Base-by-base conservation (phyloP, 2,113 vertebrate species). In the Prunella fulvescens region DNA sequence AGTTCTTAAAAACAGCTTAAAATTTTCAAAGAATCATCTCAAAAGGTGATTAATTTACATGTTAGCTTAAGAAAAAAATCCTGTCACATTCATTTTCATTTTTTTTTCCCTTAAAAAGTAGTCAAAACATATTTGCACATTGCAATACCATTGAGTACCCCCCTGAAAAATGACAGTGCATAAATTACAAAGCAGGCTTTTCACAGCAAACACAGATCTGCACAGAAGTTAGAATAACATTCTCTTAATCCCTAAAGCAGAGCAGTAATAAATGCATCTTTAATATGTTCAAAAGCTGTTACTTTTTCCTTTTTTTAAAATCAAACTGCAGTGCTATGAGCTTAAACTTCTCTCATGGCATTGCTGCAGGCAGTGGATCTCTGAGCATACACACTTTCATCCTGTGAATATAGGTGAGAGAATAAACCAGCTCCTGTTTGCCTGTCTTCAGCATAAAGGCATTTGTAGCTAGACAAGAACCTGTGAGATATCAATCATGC, bases 101-200 rank as follows among this genome's bases (percentile, higher is more conserved):
- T 79, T 86, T 28, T 26, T 79, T 18, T n/a, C n/a, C 18, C 53
- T 82, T 67, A 44, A 91, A 91, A 94, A 86, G 29, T 53, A 93
- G 93, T 73, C 69, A 95, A 95, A 94, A 92, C 31, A 57, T 56
- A 94, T 83, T 82, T 96, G 54, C 57, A 65, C 16, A 6, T 14
- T 35, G 28, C 53, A 86, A 37, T 73, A 37, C 39, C 65, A 31
- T 3, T 84, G 73, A 62, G 33, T 54, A 44, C 13, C 20, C 19
- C 54, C 48, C n/a, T 6, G 9, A 56, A 28, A 40, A 79, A 84
- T n/a, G 62, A 81, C 61, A 88, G 51, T 23, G 79, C 56, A 86
- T 96, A 74, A 97, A 29, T 96, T 93, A 95, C 60, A 74, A 79
- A 87, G 81, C 11, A 82, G 67, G 42, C 24, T 58, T 81, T 58